Percentiles rank a stretch among this genome's conserved stretches.
Conservation (phyloP, 1,140 invertebrate genomes). For the Drosophila simulans region DNA sequence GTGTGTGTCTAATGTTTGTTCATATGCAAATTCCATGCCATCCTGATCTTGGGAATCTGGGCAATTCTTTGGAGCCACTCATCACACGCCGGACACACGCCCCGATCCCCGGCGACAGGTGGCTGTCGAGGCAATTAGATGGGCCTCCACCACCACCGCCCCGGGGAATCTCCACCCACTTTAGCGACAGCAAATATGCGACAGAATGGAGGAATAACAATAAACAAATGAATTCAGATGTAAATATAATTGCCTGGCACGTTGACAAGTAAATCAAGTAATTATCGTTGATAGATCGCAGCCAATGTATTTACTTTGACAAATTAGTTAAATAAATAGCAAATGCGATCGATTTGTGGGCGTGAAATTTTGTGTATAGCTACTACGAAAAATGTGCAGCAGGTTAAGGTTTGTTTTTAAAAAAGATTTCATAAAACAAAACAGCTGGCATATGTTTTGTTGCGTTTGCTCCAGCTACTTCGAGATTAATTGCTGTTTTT, state of each 20-base stretch:
- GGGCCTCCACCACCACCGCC: slow-evolving; percentile 2
- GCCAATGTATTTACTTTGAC: slow-evolving; percentile 17
- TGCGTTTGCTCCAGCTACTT: not conserved
- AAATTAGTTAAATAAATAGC: slow-evolving; percentile 14
- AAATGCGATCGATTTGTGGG: slow-evolving; percentile 15
- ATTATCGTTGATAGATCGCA: slow-evolving; percentile 66
- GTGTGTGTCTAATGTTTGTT: slow-evolving; percentile 40
- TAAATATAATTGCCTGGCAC: slow-evolving; percentile 65
- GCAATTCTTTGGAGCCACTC: slow-evolving; percentile 27
- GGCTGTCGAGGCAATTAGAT: slow-evolving; percentile 52
- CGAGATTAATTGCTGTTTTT: not conserved
- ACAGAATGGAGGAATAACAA: slow-evolving; percentile 13
- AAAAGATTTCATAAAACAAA: slow-evolving; percentile 10
- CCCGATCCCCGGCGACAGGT: slow-evolving; percentile 35
- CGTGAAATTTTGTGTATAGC: not conserved
- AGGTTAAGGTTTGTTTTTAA: not conserved
- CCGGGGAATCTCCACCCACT: not conserved
- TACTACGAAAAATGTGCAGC: not conserved
- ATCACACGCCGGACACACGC: slow-evolving; percentile 27
- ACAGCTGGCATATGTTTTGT: slow-evolving; percentile 46
- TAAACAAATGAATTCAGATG: slow-evolving; percentile 39
- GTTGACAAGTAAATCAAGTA: slow-evolving; percentile 74
- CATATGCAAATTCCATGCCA: slow-evolving; percentile 19
- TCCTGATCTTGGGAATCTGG: slow-evolving; percentile 27
- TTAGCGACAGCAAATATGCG: slow-evolving; percentile 27